Conservation (phyloP, 2,113 vertebrate species). For the Natator depressus region DNA sequence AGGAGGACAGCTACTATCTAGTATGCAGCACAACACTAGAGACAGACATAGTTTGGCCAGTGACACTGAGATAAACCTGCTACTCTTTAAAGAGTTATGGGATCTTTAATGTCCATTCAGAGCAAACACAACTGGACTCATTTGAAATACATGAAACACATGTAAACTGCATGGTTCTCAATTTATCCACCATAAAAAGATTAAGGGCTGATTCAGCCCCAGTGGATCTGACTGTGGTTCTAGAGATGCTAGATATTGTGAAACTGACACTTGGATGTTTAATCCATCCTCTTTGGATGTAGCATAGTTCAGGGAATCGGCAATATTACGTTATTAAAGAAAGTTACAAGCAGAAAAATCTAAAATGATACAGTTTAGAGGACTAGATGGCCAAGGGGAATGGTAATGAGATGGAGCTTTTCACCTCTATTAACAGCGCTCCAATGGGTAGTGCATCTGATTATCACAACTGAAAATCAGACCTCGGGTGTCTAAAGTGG, state of each 20-base stretch:
- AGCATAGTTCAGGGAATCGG: neutral
- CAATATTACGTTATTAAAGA: neutral
- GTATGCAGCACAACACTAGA: neutral
- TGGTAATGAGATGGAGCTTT: neutral
- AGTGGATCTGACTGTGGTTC: neutral
- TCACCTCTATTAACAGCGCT: neutral
- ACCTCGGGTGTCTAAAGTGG: neutral
- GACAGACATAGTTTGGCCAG: neutral
- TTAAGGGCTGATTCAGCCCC: neutral
- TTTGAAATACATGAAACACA: neutral
- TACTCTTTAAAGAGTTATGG: neutral
- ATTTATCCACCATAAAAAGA: neutral
- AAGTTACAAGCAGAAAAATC: neutral
- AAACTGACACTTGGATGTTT: neutral
- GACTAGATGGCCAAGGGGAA: neutral
- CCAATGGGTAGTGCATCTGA: neutral
- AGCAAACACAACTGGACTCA: neutral
- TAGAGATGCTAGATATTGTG: neutral
- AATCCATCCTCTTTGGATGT: neutral
- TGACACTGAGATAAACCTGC: neutral
- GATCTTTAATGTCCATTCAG: neutral
- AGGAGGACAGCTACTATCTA: neutral
- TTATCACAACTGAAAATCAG: neutral
- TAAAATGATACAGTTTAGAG: neutral
- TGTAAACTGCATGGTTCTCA: neutral